A percentile compares a stretch with the other conserved stretches of the same genome.
Conservation (phyloP, 30 jellyfish, hydroid and myxozoan genomes). For the Rhopilema esculentum region DNA sequence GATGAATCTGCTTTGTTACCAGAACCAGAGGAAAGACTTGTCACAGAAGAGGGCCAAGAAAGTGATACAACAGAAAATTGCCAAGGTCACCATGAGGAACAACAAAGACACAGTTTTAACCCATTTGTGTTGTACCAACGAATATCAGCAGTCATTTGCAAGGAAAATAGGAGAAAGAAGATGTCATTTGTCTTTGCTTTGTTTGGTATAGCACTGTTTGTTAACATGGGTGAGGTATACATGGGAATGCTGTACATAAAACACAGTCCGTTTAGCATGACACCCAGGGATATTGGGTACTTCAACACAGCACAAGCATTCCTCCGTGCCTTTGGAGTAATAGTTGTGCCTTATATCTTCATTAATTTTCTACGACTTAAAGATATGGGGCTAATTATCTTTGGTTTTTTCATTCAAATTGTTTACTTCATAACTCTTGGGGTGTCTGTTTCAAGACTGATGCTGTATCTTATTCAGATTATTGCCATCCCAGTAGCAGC, state of each 20-base stretch:
- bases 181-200: neutral
- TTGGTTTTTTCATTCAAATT: constrained; percentile 27
- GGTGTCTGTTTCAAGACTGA: constrained; percentile 8
- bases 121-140: neutral
- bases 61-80: neutral
- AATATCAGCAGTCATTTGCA: neutral
- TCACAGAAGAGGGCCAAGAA: neutral
- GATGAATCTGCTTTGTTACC: neutral
- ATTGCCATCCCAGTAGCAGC: constrained; percentile 23
- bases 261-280: constrained; percentile 45
- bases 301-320: neutral
- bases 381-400: constrained; percentile 26
- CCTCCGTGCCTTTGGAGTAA: constrained; percentile 18
- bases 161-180: constrained; percentile 1
- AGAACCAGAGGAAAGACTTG: neutral
- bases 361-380: neutral
- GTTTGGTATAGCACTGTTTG: neutral
- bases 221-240: constrained; percentile 27
- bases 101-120: neutral
- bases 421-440: constrained; percentile 13
- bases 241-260: constrained; percentile 28
- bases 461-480: constrained; percentile 26
- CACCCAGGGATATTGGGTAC: constrained; percentile 14
- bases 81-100: neutral
- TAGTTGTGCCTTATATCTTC: constrained; percentile 12